Conservation (phyloP, 2,113 vertebrate species). For the Serilophus lunatus region DNA sequence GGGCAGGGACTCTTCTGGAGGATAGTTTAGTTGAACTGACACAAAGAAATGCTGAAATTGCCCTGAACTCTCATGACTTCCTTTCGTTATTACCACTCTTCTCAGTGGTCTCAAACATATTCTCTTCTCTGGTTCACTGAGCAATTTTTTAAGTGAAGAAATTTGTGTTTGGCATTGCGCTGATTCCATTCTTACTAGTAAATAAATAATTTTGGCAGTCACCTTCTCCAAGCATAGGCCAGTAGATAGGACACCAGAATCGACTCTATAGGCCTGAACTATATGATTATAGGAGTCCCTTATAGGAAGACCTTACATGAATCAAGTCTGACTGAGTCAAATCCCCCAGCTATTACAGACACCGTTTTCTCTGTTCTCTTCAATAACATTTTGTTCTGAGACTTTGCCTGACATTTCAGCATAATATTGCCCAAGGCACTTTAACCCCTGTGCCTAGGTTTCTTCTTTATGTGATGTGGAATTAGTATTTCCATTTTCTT, state of each 20-base stretch:
- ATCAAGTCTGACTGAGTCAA: background rate
- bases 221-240: background rate
- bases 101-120: background rate
- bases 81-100: background rate
- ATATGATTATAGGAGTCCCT: background rate
- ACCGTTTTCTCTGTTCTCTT: background rate
- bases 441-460: background rate
- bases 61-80: background rate
- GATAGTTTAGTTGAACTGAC: background rate
- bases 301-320: background rate
- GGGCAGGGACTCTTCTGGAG: background rate
- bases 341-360: background rate
- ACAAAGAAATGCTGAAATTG: background rate
- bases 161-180: background rate
- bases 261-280: background rate
- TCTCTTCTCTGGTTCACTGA: background rate
- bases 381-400: background rate
- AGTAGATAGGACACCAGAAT: background rate
- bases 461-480: background rate
- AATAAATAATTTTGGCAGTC: background rate
- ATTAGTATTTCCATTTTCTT: background rate
- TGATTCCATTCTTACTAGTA: background rate
- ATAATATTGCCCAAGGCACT: background rate
- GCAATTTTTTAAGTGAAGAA: background rate
- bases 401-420: background rate